Evolutionary conservation across 2,113 vertebrate genomes (phyloP).

Genomic region (Brienomyrus brachyistius): DNA sequence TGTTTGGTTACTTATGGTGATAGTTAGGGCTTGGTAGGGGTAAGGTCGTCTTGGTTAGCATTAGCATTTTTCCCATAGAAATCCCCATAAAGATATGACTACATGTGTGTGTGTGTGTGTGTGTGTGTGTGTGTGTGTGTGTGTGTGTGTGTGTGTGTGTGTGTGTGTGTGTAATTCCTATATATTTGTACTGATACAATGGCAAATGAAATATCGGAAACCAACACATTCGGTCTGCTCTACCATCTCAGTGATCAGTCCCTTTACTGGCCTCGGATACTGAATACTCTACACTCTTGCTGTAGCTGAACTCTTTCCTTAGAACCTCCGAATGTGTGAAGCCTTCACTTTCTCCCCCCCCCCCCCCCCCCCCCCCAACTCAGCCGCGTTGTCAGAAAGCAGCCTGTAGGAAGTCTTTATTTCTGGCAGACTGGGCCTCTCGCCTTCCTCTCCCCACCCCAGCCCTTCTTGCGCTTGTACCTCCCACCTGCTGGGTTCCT

Average conservation of each 20-base stretch:
- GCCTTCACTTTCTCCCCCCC: conserved; percentile 84
- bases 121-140: conserved; percentile 23
- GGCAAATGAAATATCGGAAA: neutral
- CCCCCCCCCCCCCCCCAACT: conserved; percentile 71
- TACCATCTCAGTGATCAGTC: conserved; percentile 48
- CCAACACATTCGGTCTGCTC: conserved; percentile 14
- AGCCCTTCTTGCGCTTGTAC: conserved; percentile 91
- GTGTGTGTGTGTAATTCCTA: neutral
- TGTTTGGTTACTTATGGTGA: too few relatives aligned
- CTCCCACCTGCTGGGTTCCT: conserved; percentile 99
- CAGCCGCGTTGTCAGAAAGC: conserved; percentile 90
- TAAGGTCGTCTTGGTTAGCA: too few relatives aligned
- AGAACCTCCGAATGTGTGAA: conserved; percentile 70
- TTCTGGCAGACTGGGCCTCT: conserved; percentile 95
- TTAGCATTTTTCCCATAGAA: too few relatives aligned
- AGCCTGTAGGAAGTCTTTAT: conserved; percentile 99
- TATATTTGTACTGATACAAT: neutral
- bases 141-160: conserved; percentile 24
- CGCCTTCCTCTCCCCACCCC: conserved; percentile 86
- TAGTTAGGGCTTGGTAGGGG: too few relatives aligned
- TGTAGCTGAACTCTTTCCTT: conserved; percentile 50
- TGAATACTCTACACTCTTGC: conserved; percentile 52
- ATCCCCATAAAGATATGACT: too few relatives aligned
- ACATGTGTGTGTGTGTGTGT: conserved; percentile 44
- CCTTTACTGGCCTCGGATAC: conserved; percentile 52